Base-by-base conservation (phyloP, 53 echinoderm and acorn worm genomes). In the Glandiceps talaboti region DNA sequence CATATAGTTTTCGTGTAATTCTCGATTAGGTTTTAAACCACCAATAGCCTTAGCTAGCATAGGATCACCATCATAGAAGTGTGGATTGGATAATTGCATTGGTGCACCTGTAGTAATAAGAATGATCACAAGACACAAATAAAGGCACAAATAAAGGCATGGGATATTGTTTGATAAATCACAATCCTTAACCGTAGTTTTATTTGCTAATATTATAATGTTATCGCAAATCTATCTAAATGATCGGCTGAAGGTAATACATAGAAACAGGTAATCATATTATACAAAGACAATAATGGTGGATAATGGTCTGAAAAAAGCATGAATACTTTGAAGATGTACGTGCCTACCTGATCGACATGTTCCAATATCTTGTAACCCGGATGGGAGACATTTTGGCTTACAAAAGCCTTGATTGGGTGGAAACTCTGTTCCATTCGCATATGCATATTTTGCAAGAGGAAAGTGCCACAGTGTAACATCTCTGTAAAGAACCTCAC, bases 21-120 rank as follows among this genome's bases (percentile, higher is more conserved):
- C 88, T 25, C 74, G 45, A 32, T 85, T 32, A 1, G 90, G 94
- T 25, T 80, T 81, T 0, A 94, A 77, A 28, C 94, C 94, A 14
- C 29, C 33, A 1, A 92, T 79, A 14, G 80, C 88, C 29, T 94
- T 86, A 73, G 77, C 26, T 33, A 94, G 79, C 29, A 82, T 30
- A 0, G 90, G 94, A 86, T 94, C 94, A 1, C 88, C 92, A 27
- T 92, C 74, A 12, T 86, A 86, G 33, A 94, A 92, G 79, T 94
- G 94, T 14, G 94, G 94, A 73, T 94, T 94, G 26, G 94, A 94
- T 33, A 94, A 75, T 0, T 84, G 86, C 32, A 88, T 86, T 10
- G 94, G 94, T 74, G 84, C 86, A 0, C 86, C 94, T 94, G 85
- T 26, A n/a, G n/a, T n/a, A n/a, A n/a, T n/a, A n/a, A n/a, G n/a